Conservation (phyloP, 2,888 invertebrate genomes). For the Leucophora obtusa region DNA sequence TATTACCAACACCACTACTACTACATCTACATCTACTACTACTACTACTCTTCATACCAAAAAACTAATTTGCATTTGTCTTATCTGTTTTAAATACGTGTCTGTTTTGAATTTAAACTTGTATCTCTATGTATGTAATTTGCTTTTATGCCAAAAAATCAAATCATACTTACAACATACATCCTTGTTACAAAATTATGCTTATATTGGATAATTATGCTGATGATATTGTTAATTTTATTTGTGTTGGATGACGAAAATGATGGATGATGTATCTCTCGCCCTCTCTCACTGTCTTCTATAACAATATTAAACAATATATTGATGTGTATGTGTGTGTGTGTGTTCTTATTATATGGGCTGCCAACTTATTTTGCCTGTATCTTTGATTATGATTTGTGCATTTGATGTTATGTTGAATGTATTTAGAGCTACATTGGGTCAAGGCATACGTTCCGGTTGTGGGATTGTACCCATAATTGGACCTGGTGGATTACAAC, state of each 20-base stretch:
- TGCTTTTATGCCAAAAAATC: not conserved
- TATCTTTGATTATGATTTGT: conserved; percentile 48
- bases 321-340: conserved; percentile 24
- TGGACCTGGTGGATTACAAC: conserved; percentile 78
- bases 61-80: conserved; percentile 40
- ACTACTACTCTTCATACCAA: conserved; percentile 15
- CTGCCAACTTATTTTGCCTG: conserved; percentile 29
- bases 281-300: not conserved
- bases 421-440: conserved; percentile 78
- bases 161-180: not conserved
- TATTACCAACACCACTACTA: not conserved
- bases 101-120: not conserved
- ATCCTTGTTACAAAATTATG: not conserved
- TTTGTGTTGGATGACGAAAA: not conserved
- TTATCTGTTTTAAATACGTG: conserved; percentile 1
- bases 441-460: conserved; percentile 79
- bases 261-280: not conserved
- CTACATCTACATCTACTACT: not conserved
- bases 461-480: conserved; percentile 79
- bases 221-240: not conserved
- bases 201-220: conserved; percentile 5
- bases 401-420: conserved; percentile 62
- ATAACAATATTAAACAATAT: not conserved
- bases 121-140: not conserved
- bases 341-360: conserved; percentile 34